Evolutionary conservation across 2,888 invertebrate species (phyloP), one percentile per base, ranked within the genome.

Genomic region (Digitonthophagus gazella): DNA sequence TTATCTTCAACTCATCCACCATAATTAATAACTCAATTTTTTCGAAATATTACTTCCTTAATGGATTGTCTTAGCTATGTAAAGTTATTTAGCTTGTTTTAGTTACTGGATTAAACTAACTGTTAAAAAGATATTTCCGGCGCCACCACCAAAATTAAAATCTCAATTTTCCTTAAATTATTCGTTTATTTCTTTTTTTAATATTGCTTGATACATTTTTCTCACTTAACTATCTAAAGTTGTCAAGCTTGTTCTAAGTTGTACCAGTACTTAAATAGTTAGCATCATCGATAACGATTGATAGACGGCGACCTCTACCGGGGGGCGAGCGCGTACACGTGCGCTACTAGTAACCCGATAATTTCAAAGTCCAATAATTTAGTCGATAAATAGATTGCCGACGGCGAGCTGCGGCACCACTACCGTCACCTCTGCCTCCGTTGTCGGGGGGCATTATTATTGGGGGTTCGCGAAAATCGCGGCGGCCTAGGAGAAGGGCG

Each of bases 401-500:
- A 11, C 6, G 28, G 28, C 28, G 28, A 3, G 8, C 28, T 6
- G 8, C 1, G 11, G 2, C 28, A 44, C 6, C 28, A 44, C 28
- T 1, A 44, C 28, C 28, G 6, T 11, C 28, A 44, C 1, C 28
- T 11, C 1, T 44, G 8, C 28, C 28, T 22, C 3, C 28, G 28
- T 44, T 11, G 28, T 44, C 28, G 28, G 8, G 28, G 1, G 3
- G 28, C 28, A 44, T 44, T 44, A 44, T 44, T 44, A 44, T 44
- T 44, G 6, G 28, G 28, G 28, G 28, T 44, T 44, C 28, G 28
- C 28, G 28, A 44, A 44, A 44, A 44, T 44, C 28, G 67, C 65
- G 71, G 63, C 65, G 68, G 67, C 70, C 68, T 70, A 71, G 28
- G 67, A 70, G 72, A 66, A 67, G 69, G 69, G 67, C 66, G 69